Evolutionary conservation across 2,113 vertebrate genomes (phyloP).

Genomic region (Ginglymostoma cirratum): DNA sequence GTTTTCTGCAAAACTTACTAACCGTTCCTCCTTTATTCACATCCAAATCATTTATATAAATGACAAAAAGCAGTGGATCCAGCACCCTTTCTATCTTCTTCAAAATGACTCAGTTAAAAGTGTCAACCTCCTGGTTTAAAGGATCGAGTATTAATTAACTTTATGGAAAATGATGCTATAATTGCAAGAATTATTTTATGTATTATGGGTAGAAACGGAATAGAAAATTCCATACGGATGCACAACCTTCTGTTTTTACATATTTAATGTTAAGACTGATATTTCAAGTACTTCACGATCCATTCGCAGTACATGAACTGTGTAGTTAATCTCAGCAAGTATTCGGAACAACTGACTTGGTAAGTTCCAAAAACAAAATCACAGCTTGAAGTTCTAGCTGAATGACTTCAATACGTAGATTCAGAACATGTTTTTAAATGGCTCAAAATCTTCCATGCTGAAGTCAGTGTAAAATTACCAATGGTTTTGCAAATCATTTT

Average conservation of each 20-base stretch:
- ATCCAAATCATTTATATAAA: too few species aligned
- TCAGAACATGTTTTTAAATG: background rate
- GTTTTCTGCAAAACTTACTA: too few species aligned
- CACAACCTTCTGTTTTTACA: background rate
- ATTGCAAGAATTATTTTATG: background rate
- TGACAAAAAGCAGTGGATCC: too few species aligned
- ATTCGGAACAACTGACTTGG: background rate
- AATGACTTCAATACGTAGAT: background rate
- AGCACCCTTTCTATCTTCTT: background rate
- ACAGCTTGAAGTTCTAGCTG: background rate
- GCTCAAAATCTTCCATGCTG: background rate
- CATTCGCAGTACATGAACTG: background rate
- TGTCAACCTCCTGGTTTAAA: background rate
- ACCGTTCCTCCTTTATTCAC: too few species aligned
- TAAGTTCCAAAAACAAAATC: background rate
- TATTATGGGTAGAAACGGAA: too few species aligned
- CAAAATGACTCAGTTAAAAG: background rate
- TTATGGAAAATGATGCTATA: background rate
- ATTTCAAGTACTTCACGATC: background rate
- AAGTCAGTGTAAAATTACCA: background rate
- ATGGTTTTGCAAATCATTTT: slow-evolving; percentile 28
- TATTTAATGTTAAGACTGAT: background rate
- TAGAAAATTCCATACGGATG: background rate
- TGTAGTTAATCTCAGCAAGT: background rate
- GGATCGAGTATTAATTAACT: too few species aligned